Evolutionary conservation across 2,888 invertebrate genomes (phyloP).

Genomic region (Eilema caniola): DNA sequence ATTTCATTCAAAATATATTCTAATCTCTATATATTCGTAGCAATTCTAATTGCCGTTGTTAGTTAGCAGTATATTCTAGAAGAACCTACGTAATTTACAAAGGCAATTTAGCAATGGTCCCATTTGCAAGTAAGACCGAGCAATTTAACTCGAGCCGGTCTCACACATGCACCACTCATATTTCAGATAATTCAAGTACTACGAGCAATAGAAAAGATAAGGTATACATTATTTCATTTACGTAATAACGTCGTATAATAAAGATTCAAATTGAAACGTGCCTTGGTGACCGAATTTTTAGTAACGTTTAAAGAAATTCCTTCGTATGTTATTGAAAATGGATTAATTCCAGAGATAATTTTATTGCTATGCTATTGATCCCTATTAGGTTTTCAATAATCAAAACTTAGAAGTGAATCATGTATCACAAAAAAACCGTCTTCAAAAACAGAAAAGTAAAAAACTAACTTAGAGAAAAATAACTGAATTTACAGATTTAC

Average conservation of each 20-base stretch:
- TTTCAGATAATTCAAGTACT: not conserved
- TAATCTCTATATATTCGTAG: not conserved
- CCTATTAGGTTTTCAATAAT: too few species aligned
- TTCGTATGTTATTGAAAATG: not conserved
- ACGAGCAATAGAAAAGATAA: slow-evolving; percentile 5
- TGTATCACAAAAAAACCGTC: too few species aligned
- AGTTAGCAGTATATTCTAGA: not conserved
- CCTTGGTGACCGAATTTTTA: not conserved
- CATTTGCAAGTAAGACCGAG: slow-evolving; percentile 36
- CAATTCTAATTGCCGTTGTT: not conserved
- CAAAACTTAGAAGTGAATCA: too few species aligned
- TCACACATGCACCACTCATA: slow-evolving; percentile 11
- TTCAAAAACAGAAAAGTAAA: too few species aligned
- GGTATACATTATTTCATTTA: slow-evolving; percentile 1
- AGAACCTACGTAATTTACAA: slow-evolving; percentile 45
- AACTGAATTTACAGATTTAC: too few species aligned
- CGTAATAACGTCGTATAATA: not conserved
- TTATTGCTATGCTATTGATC: not conserved
- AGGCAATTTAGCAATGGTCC: slow-evolving; percentile 51
- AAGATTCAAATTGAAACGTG: not conserved
- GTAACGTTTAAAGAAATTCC: not conserved
- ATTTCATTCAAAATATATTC: too few species aligned
- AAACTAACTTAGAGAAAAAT: too few species aligned
- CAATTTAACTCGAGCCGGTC: slow-evolving; percentile 43
- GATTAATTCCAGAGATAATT: not conserved